Percentiles rank a stretch among this genome's conserved stretches.
phyloP scores from a whole-genome alignment of 2,888 invertebrate species.

The Odontomyia ornata region DNA sequence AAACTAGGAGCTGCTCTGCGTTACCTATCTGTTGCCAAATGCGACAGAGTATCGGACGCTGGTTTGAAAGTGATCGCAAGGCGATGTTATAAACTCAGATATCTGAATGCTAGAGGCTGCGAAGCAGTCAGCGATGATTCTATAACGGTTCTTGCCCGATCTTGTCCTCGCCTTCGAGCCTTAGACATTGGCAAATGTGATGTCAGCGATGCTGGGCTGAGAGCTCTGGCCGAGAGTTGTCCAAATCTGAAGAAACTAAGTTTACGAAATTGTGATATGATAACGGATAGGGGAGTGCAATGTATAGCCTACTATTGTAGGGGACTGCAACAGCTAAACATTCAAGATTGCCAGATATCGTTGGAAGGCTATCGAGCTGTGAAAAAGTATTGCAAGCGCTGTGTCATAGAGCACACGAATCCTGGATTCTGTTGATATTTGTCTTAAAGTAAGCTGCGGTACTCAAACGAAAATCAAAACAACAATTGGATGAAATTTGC shows the following conservation, averaged over 20 bases:
- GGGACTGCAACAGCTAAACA: conserved; percentile 89
- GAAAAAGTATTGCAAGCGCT: conserved; percentile 90
- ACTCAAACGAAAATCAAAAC: too few species aligned
- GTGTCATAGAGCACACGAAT: conserved; percentile 94
- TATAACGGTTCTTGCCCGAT: conserved; percentile 83
- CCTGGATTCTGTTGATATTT: conserved; percentile 84
- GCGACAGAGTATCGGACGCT: conserved; percentile 90
- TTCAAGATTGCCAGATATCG: conserved; percentile 92
- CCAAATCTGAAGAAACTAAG: conserved; percentile 91
- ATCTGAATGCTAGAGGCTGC: conserved; percentile 90
- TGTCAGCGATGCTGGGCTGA: conserved; percentile 87
- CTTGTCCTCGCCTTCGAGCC: conserved; percentile 85
- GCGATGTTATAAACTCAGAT: conserved; percentile 86
- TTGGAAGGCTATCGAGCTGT: conserved; percentile 89
- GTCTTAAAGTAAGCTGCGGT: too few species aligned
- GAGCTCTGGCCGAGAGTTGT: conserved; percentile 87
- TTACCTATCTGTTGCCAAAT: conserved; percentile 93
- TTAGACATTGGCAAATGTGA: conserved; percentile 94
- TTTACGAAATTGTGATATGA: conserved; percentile 87
- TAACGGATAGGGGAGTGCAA: conserved; percentile 89
- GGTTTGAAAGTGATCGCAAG: conserved; percentile 87
- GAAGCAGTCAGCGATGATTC: conserved; percentile 95
- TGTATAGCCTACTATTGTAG: conserved; percentile 89
- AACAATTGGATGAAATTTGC: too few species aligned
- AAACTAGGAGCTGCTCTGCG: conserved; percentile 88